A percentile compares a stretch with the other conserved stretches of the same genome.
Evolutionary conservation across 2,113 vertebrate species (phyloP).

Genomic region (Onychostruthus taczanowskii): DNA sequence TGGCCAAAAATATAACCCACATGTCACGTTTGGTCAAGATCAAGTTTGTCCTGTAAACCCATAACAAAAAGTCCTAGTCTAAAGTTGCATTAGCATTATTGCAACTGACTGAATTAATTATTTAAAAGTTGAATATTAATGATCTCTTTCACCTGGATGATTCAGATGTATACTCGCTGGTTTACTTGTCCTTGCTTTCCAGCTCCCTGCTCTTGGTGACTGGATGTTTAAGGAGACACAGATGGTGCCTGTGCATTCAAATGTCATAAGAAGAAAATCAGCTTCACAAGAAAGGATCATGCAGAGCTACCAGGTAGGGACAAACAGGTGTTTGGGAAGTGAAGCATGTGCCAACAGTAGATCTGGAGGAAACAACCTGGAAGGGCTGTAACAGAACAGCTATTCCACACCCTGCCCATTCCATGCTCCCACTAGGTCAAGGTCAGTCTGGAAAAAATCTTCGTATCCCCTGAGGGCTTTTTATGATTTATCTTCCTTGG

Average conservation of each 20-base stretch:
- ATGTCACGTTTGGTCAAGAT: not conserved
- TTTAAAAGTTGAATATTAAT: not conserved
- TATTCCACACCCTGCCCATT: not conserved
- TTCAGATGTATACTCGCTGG: not conserved
- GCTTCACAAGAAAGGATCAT: not conserved
- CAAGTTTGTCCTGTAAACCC: not conserved
- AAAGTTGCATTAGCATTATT: not conserved
- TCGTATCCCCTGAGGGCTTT: not conserved
- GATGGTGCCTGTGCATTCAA: not conserved
- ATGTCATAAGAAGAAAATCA: not conserved
- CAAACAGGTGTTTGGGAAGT: not conserved
- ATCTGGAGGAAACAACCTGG: not conserved
- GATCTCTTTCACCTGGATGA: not conserved
- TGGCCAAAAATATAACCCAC: not conserved
- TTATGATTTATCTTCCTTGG: not conserved
- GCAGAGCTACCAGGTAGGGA: not conserved
- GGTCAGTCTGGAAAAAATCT: not conserved
- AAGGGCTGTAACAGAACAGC: not conserved
- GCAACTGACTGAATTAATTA: not conserved
- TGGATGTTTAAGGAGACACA: not conserved
- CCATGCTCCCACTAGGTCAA: not conserved
- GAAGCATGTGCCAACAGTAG: not conserved
- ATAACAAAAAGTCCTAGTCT: not conserved
- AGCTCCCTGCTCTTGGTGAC: not conserved
- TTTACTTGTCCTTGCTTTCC: not conserved